Percentiles rank a stretch among this genome's conserved stretches.
Conservation (phyloP, 2,888 invertebrate species). For the Gerris lacustris region DNA sequence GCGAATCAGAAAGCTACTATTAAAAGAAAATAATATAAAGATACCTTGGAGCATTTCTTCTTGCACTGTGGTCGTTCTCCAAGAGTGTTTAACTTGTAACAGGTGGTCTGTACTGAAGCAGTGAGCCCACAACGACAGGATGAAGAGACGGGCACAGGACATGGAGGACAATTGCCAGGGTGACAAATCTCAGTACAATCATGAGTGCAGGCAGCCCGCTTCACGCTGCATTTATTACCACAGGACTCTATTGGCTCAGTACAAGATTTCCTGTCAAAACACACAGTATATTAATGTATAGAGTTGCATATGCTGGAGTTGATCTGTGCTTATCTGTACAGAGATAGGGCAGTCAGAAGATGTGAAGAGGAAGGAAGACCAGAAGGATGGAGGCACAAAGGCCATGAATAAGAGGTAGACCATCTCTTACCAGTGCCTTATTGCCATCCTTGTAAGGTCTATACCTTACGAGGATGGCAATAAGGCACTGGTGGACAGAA, state of each 20-base stretch:
- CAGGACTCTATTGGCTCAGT: conserved; percentile 73
- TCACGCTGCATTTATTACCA: conserved; percentile 44
- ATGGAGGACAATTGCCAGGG: conserved; percentile 62
- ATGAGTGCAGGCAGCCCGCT: conserved; percentile 38
- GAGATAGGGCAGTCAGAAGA: too few species aligned
- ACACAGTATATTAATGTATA: neutral
- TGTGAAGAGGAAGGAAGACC: too few species aligned
- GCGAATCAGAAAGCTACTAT: too few species aligned
- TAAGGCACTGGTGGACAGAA: too few species aligned
- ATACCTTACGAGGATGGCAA: too few species aligned
- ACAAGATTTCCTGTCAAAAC: conserved; percentile 51
- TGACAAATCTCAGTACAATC: conserved; percentile 56
- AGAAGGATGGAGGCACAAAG: too few species aligned
- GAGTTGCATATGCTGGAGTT: too few species aligned
- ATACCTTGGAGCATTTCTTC: conserved; percentile 74
- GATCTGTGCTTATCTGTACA: too few species aligned
- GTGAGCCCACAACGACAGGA: conserved; percentile 78
- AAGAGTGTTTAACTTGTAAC: conserved; percentile 55
- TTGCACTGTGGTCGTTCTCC: conserved; percentile 70
- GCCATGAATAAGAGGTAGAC: too few species aligned
- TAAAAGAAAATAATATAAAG: too few species aligned
- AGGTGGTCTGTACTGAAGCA: conserved; percentile 62
- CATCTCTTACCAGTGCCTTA: too few species aligned
- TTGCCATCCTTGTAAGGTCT: too few species aligned
- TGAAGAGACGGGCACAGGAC: conserved; percentile 58